A percentile compares a stretch with the other conserved stretches of the same genome.
Conservation (phyloP, 2,888 invertebrate genomes). For the Bimastos eiseni region DNA sequence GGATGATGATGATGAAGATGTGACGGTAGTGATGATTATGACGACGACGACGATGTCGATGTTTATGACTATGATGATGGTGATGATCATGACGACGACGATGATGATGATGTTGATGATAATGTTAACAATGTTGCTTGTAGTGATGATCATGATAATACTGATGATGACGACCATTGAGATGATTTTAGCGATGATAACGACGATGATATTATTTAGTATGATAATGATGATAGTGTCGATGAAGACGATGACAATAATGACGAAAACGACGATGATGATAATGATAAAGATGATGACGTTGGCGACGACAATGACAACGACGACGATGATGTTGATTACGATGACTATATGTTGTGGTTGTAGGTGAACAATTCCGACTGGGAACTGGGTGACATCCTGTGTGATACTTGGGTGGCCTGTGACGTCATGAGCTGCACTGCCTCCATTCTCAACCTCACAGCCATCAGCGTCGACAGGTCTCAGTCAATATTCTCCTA, state of each 20-base stretch:
- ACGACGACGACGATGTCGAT: too few species aligned
- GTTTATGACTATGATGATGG: too few species aligned
- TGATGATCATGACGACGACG: too few species aligned
- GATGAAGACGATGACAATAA: not conserved
- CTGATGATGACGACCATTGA: too few species aligned
- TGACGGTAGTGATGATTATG: too few species aligned
- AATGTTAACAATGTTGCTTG: too few species aligned
- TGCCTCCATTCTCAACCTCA: not conserved
- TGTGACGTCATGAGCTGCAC: constrained; percentile 13
- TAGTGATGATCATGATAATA: too few species aligned
- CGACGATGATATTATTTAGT: too few species aligned
- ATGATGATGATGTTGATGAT: too few species aligned
- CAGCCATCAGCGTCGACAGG: constrained; percentile 1
- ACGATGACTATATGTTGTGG: not conserved
- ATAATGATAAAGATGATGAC: not conserved
- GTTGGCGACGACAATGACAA: not conserved
- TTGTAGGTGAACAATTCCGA: constrained; percentile 3
- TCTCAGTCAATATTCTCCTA: not conserved
- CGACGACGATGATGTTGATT: not conserved
- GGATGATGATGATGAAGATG: too few species aligned
- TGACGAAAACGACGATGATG: not conserved
- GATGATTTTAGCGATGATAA: too few species aligned
- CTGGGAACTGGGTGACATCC: not conserved
- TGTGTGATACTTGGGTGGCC: not conserved
- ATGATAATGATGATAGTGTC: not conserved